Evolutionary conservation across 2,797 vertebrate genomes (phyloP).

Genomic region (Zenarchopterus dispar): DNA sequence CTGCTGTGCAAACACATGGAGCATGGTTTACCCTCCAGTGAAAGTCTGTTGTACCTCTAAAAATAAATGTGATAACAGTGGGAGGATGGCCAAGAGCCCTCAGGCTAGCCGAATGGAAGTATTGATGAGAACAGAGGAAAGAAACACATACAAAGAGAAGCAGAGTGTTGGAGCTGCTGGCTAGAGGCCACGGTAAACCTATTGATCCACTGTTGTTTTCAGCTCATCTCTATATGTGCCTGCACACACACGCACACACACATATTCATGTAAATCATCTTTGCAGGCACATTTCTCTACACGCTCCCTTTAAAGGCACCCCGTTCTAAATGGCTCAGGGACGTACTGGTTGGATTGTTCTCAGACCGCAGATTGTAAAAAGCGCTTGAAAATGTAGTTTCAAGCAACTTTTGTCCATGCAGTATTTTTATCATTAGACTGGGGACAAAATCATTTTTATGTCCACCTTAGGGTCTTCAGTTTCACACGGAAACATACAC

Average conservation of each 20-base stretch:
- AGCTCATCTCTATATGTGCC: slow-evolving; percentile 43
- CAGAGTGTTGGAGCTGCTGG: slow-evolving; percentile 68
- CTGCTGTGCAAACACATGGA: slow-evolving; percentile 36
- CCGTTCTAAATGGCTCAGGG: too few relatives aligned
- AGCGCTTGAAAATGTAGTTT: too few relatives aligned
- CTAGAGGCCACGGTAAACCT: slow-evolving; percentile 73
- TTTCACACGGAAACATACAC: too few relatives aligned
- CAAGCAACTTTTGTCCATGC: too few relatives aligned
- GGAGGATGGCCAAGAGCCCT: slow-evolving; percentile 55
- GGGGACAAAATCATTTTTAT: too few relatives aligned
- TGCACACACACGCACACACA: slow-evolving; percentile 29
- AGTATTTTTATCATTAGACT: too few relatives aligned
- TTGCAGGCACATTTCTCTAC: too few relatives aligned
- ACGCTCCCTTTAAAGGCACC: too few relatives aligned
- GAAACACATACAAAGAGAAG: slow-evolving; percentile 30
- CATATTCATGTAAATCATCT: background rate
- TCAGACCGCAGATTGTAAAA: too few relatives aligned
- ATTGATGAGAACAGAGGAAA: slow-evolving; percentile 66
- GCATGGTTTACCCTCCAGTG: slow-evolving; percentile 43
- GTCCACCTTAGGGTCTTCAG: too few relatives aligned
- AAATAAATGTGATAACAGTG: slow-evolving; percentile 71
- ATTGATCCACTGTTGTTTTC: slow-evolving; percentile 77
- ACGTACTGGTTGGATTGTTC: too few relatives aligned
- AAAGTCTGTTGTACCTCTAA: slow-evolving; percentile 61
- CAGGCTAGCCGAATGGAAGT: slow-evolving; percentile 63